Evolutionary conservation across 2,888 invertebrate species (phyloP).

Genomic region (Polylopha cassiicola): DNA sequence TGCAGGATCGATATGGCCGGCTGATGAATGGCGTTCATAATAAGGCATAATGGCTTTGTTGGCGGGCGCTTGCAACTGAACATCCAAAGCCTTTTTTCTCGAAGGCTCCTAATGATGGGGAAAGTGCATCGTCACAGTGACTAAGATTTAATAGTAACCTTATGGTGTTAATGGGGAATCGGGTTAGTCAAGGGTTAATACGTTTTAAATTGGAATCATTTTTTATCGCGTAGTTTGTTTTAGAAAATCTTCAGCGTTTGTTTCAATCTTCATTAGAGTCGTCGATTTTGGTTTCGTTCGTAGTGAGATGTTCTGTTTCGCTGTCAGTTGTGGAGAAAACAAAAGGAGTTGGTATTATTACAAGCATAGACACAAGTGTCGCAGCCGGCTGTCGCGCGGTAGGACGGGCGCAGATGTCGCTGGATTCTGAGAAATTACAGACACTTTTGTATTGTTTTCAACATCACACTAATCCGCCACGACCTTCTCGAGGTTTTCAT

Average conservation of each 20-base stretch:
- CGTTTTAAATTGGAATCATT: slow-evolving; percentile 54
- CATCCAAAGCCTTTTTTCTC: slow-evolving; percentile 65
- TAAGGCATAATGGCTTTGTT: slow-evolving; percentile 75
- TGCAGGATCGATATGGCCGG: slow-evolving; percentile 71
- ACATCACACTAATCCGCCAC: slow-evolving; percentile 36
- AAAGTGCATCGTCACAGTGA: slow-evolving; percentile 66
- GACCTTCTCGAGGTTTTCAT: slow-evolving; percentile 49
- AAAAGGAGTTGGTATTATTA: slow-evolving; percentile 17
- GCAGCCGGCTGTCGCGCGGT: slow-evolving; percentile 38
- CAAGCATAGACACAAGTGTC: slow-evolving; percentile 32
- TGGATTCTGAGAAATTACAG: slow-evolving; percentile 37
- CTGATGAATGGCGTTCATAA: slow-evolving; percentile 74
- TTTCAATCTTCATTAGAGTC: slow-evolving; percentile 13
- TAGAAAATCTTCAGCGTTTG: slow-evolving; percentile 19
- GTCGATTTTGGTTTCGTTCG: slow-evolving; percentile 16
- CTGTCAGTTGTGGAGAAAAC: slow-evolving; percentile 10
- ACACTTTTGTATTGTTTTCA: slow-evolving; percentile 47
- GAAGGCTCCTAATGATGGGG: slow-evolving; percentile 61
- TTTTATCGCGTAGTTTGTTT: slow-evolving; percentile 34
- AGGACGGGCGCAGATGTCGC: slow-evolving; percentile 63
- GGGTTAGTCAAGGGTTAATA: slow-evolving; percentile 57
- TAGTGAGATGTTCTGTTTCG: neutral
- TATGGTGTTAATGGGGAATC: slow-evolving; percentile 63
- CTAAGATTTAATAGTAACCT: slow-evolving; percentile 56
- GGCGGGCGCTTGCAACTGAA: slow-evolving; percentile 66